Evolutionary conservation across 2,888 invertebrate species (phyloP), one percentile per base, ranked within the genome.

Genomic region (Tillus elongatus): DNA sequence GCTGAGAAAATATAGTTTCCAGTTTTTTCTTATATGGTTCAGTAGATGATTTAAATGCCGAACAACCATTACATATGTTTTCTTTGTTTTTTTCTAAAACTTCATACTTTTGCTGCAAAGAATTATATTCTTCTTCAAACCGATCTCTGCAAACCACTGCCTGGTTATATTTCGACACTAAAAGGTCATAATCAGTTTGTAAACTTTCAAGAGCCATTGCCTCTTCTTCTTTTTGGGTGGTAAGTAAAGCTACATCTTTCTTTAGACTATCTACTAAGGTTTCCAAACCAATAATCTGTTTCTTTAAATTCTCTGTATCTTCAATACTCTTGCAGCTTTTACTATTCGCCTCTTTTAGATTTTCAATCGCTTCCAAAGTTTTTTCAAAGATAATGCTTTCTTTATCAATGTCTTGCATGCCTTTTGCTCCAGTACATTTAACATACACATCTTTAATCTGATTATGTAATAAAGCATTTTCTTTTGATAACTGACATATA

Each of bases 11-110:
- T 12, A 51, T 30, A 37, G 42, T 44, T 31, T 50, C 45, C 2
- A 51, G 28, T 4, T 35, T 34, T 4, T 34, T 31, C 30, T 43
- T 46, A 15, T 41, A 41, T 3, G 37, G 35, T 36, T 37, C 41
- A 4, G 41, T 44, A 27, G 41, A 40, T 27, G 39, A 39, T 19
- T 45, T 36, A 49, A 46, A 36, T 49, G 33, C 19, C 42, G 39
- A n/a, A 44, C 45, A 45, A 47, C 36, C 37, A 8, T 45, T 38
- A 15, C 42, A 39, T 6, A 46, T 40, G 11, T 46, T 38, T 13
- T 43, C 34, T 30, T 39, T 44, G 24, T 51, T 45, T 15, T 44
- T 41, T 31, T 43, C 39, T 15, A 49, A 34, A n/a, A 40, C 55
- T 37, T 43, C 37, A 35, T 53, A 35, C 27, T 49, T 44, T 39